These are phyloP conservation scores for Rhineura floridana DNA, from an alignment of 2,113 vertebrate genomes.

Conservation along the genomic window DNA sequence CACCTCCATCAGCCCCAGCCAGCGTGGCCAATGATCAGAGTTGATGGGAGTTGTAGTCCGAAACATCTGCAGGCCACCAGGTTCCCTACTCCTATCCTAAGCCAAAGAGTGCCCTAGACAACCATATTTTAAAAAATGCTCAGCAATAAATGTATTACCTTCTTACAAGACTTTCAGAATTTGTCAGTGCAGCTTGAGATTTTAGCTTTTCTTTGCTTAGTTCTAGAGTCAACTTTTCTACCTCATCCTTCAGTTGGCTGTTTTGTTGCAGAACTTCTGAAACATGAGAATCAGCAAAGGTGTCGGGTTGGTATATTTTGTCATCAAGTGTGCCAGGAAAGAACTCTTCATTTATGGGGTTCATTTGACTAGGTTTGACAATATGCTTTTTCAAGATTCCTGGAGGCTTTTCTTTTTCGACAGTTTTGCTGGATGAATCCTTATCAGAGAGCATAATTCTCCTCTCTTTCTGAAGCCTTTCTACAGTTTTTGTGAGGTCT, in stretches of 20 bases:
- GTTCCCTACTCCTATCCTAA: not conserved
- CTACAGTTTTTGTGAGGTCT: conserved; percentile 87
- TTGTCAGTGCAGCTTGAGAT: conserved; percentile 68
- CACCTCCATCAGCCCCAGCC: not conserved
- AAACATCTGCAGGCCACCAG: not conserved
- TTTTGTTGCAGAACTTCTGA: conserved; percentile 87
- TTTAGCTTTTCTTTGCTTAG: conserved; percentile 75
- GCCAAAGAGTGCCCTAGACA: not conserved
- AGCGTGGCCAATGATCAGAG: not conserved
- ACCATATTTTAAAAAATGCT: not conserved
- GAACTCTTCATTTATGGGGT: conserved; percentile 19
- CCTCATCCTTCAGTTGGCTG: conserved; percentile 73
- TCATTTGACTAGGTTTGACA: conserved; percentile 43
- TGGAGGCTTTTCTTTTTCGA: conserved; percentile 47
- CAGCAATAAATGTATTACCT: conserved; percentile 72
- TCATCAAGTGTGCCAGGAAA: conserved; percentile 70
- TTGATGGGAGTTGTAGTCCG: not conserved
- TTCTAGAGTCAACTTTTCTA: conserved; percentile 77
- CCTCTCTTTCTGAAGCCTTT: conserved; percentile 88
- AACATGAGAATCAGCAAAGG: conserved; percentile 80
- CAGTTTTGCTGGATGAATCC: conserved; percentile 48
- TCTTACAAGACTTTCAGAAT: conserved; percentile 75
- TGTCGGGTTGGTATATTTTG: conserved; percentile 80
- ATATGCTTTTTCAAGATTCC: conserved; percentile 54
- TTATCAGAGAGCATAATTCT: conserved; percentile 77